Conservation (phyloP, 2,797 vertebrate species). For the Sebastes miniatus region DNA sequence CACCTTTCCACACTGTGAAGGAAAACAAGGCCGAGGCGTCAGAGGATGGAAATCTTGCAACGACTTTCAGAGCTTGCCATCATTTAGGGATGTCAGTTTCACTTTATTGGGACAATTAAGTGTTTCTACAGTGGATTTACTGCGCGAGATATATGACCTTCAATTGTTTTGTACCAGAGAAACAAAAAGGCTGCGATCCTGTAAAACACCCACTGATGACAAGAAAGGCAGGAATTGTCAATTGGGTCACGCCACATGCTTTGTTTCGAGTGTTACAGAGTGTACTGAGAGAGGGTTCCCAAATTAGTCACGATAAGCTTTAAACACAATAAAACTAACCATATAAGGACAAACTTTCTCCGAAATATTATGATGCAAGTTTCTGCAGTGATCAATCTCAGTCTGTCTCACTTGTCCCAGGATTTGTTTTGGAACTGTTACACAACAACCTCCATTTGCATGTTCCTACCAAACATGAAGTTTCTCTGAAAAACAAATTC, state of each 20-base stretch:
- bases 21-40: slow-evolving; percentile 33
- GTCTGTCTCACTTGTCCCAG: background rate
- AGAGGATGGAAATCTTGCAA: slow-evolving; percentile 17
- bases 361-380: background rate
- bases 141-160: background rate
- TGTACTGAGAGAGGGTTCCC: slow-evolving; percentile 7
- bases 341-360: background rate
- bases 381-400: slow-evolving; percentile 25
- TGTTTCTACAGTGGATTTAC: slow-evolving; percentile 19
- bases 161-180: slow-evolving; percentile 31
- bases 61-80: slow-evolving; percentile 15
- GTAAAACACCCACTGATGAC: slow-evolving; percentile 23
- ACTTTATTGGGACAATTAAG: slow-evolving; percentile 9
- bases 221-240: slow-evolving; percentile 34
- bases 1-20: slow-evolving; percentile 22
- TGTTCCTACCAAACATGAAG: background rate
- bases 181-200: slow-evolving; percentile 37
- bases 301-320: slow-evolving; percentile 40
- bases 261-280: slow-evolving; percentile 28
- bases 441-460: slow-evolving; percentile 12
- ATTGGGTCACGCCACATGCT: background rate
- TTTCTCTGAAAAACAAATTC: background rate
- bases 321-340: background rate
- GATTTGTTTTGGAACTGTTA: background rate
- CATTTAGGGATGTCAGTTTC: slow-evolving; percentile 16